phyloP scores from a whole-genome alignment of 2,797 vertebrate genomes.

The Bovichtus diacanthus region DNA sequence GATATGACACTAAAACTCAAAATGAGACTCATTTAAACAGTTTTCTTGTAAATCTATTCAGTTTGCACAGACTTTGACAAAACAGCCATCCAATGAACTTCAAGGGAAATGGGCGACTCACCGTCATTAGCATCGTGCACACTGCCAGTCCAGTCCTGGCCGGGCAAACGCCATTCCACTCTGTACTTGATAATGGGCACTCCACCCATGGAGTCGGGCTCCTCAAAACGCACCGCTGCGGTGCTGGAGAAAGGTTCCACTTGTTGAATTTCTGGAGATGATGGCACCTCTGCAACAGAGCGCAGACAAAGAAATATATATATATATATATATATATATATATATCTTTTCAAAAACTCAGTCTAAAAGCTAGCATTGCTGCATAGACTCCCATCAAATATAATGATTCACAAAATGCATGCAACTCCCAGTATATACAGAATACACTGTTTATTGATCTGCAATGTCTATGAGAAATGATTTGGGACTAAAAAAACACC shows the following conservation, averaged over 20 bases:
- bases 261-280: constrained; percentile 89
- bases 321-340: too few relatives aligned
- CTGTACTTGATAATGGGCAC: constrained; percentile 95
- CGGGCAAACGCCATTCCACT: constrained; percentile 89
- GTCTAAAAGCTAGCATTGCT: background rate
- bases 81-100: background rate
- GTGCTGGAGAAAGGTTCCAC: constrained; percentile 96
- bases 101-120: constrained; percentile 72
- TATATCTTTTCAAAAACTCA: background rate
- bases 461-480: background rate
- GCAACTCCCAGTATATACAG: background rate
- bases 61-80: background rate
- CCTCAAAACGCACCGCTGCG: constrained; percentile 91
- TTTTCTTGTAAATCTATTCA: background rate
- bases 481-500: background rate
- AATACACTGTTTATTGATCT: background rate
- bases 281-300: constrained; percentile 90
- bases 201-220: constrained; percentile 92
- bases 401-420: background rate
- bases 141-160: constrained; percentile 86
- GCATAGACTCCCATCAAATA: background rate
- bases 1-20: background rate
- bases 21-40: background rate
- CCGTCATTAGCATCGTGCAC: constrained; percentile 89
- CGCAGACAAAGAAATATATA: background rate